Percentiles rank a stretch among this genome's conserved stretches.
Conservation (phyloP, 2,797 vertebrate genomes). For the Catamblyrhynchus diadema region DNA sequence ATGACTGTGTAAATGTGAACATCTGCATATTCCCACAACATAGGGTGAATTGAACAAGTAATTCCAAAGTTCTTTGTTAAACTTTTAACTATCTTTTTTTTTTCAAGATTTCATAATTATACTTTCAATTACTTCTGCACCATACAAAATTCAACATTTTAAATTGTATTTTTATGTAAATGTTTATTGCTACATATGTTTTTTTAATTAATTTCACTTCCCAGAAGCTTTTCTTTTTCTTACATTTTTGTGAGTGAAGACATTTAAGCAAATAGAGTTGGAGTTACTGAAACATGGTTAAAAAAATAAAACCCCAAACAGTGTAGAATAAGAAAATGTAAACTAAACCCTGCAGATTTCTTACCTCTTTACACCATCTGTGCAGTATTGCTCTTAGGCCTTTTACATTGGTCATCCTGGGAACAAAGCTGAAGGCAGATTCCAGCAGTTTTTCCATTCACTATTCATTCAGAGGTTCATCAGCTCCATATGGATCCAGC, state of each 20-base stretch:
- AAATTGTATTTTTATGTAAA: constrained; percentile 45
- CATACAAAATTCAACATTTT: constrained; percentile 4
- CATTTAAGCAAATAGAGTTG: neutral
- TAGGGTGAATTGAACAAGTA: constrained; percentile 8
- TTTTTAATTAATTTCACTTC: constrained; percentile 4
- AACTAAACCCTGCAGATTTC: constrained; percentile 62
- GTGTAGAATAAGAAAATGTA: constrained; percentile 45
- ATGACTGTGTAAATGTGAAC: constrained; percentile 66
- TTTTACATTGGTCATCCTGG: constrained; percentile 91
- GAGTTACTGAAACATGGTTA: constrained; percentile 9
- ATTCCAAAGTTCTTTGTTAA: constrained; percentile 15
- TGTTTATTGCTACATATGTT: constrained; percentile 8
- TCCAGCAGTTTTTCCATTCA: constrained; percentile 92
- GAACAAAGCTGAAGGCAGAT: constrained; percentile 96
- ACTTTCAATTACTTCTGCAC: constrained; percentile 20
- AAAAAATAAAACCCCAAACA: neutral
- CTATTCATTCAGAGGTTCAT: constrained; percentile 92
- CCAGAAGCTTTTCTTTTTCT: neutral
- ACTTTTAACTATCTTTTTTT: constrained; percentile 22
- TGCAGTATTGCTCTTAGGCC: constrained; percentile 80
- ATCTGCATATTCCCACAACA: constrained; percentile 57
- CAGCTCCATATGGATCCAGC: constrained; percentile 90
- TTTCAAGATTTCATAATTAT: constrained; percentile 35
- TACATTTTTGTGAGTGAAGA: neutral
- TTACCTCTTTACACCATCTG: constrained; percentile 84